These are phyloP conservation scores for Cephus nigrinus DNA, from an alignment of 2,888 invertebrate genomes.

Conservation along the genomic window DNA sequence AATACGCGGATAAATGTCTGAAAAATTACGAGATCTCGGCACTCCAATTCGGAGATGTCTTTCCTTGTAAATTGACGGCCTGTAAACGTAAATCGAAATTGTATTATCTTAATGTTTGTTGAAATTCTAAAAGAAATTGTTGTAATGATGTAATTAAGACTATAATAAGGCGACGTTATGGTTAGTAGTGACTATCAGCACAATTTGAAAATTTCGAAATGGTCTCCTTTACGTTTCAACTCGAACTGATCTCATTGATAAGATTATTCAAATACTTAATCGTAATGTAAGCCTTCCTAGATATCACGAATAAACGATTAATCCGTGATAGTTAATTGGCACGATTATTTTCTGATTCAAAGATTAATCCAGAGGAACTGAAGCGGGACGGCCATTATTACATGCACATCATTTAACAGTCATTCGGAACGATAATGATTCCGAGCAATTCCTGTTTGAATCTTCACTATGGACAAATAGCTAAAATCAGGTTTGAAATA, in stretches of 20 bases:
- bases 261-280: neutral
- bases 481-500: neutral
- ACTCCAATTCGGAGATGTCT: neutral
- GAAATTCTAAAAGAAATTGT: neutral
- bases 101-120: neutral
- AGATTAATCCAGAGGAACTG: neutral
- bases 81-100: neutral
- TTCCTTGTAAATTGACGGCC: neutral
- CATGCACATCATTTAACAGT: neutral
- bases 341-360: neutral
- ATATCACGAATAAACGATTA: neutral
- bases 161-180: neutral
- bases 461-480: neutral
- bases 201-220: neutral
- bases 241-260: neutral
- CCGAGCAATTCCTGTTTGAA: neutral
- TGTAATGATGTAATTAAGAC: neutral
- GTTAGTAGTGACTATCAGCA: neutral
- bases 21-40: neutral
- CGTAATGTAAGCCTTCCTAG: neutral
- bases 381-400: neutral
- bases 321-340: neutral
- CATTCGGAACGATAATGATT: neutral
- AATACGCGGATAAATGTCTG: neutral
- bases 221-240: neutral